These are phyloP conservation scores for Hippocampus barbouri DNA, from an alignment of 2,113 vertebrate species.

Conservation along the genomic window DNA sequence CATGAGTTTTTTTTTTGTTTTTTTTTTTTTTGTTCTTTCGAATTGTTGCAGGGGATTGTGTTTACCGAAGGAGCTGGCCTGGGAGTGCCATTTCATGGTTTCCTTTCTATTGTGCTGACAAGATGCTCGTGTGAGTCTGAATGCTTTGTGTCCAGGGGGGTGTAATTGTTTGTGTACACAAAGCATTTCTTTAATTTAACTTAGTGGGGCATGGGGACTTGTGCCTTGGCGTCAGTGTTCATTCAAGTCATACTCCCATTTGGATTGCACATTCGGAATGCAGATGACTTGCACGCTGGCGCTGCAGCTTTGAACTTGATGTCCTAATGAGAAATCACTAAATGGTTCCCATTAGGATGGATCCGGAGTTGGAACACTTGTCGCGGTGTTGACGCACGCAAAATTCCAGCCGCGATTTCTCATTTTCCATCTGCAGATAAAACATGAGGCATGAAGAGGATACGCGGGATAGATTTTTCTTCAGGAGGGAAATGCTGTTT, in stretches of 20 bases:
- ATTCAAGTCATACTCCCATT: slow-evolving; percentile 54
- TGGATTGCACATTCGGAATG: slow-evolving; percentile 56
- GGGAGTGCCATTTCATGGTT: slow-evolving; percentile 27
- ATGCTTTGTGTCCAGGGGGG: background rate
- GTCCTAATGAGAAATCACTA: slow-evolving; percentile 58
- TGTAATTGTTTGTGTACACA: slow-evolving; percentile 25
- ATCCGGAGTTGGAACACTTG: slow-evolving; percentile 32
- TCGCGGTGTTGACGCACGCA: slow-evolving; percentile 37
- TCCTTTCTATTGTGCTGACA: slow-evolving; percentile 44
- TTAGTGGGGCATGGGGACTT: slow-evolving; percentile 57
- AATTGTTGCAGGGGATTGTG: background rate
- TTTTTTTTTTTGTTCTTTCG: background rate
- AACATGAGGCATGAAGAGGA: slow-evolving; percentile 34
- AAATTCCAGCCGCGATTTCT: slow-evolving; percentile 33
- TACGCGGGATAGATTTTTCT: slow-evolving; percentile 13
- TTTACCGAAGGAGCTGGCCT: background rate
- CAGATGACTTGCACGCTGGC: slow-evolving; percentile 49
- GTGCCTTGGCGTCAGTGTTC: slow-evolving; percentile 38
- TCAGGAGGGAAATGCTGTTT: slow-evolving; percentile 9
- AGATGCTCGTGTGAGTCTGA: slow-evolving; percentile 15
- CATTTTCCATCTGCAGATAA: slow-evolving; percentile 33
- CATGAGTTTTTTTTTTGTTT: background rate
- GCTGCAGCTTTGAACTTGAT: slow-evolving; percentile 41
- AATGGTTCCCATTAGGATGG: slow-evolving; percentile 39
- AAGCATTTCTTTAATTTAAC: slow-evolving; percentile 59